Base-by-base conservation (phyloP, 2,797 vertebrate species). In the Calcarius lapponicus region DNA sequence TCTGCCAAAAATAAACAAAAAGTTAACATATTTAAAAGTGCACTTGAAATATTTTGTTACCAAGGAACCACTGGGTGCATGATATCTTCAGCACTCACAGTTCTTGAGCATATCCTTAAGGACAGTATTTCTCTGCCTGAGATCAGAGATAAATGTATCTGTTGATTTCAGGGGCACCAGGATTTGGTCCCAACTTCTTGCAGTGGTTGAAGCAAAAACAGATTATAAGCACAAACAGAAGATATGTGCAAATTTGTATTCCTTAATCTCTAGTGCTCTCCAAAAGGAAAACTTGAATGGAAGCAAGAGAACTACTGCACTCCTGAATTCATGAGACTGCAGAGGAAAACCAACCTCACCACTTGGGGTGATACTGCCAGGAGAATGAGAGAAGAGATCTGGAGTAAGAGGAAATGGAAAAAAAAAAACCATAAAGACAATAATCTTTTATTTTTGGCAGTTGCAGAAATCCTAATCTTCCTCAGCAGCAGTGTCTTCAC, bases 11-110 rank as follows among this genome's bases (percentile, higher is more conserved):
- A 66, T 67, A 95, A 94, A 85, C 58, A 88, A 29, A 76, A 74
- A 93, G 82, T 93, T 95, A 95, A 88, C 80, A 73, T 91, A 93
- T 94, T 92, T 90, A 84, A 73, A 84, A 90, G 89, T 45, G 56
- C 62, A 86, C 74, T 93, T 82, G 76, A 93, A 94, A 91, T 95
- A 91, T 67, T 94, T 96, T 86, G 94, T 92, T 84, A 80, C 90
- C 79, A 80, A 84, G 91, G 94, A 94, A 91, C 36, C 86, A 73
- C 61, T 62, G 86, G 92, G 93, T 76, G 60, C 45, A 36, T 43
- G 69, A 88, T 86, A 43, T 85, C 40, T 65, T 86, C 84, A 82
- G 86, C n/a, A 84, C 50, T 70, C n/a, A 10, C 36, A 85, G 66
- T 38, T 84, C 88, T 48, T 42, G 53, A 88, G 75, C 58, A 92